These are phyloP conservation scores for Musca domestica DNA, from an alignment of 1,140 invertebrate species.

Conservation along the genomic window DNA sequence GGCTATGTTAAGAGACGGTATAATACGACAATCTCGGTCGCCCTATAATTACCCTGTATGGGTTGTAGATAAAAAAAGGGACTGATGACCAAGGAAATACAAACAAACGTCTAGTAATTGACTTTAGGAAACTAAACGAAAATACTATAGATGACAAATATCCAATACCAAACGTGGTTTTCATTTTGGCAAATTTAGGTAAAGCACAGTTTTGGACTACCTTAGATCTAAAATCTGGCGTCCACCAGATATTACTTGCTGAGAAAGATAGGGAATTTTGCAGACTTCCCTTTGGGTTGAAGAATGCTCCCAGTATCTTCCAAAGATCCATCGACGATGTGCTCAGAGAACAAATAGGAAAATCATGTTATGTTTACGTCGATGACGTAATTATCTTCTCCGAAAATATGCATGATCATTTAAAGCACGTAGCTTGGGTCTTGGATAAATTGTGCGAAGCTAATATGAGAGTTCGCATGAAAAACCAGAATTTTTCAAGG, in stretches of 20 bases:
- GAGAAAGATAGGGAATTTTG: constrained; percentile 29
- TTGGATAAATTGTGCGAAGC: constrained; percentile 7
- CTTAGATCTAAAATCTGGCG: constrained; percentile 23
- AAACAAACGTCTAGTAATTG: constrained; percentile 26
- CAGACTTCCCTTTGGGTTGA: constrained; percentile 37
- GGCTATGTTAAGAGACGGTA: no score
- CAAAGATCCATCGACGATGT: constrained; percentile 24
- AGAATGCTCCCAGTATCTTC: constrained; percentile 23
- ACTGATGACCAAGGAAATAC: constrained; percentile 6
- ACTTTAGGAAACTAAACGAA: constrained; percentile 47
- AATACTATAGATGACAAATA: constrained; percentile 26
- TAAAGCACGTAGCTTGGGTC: not conserved
- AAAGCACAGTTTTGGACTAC: constrained; percentile 18
- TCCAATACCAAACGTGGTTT: constrained; percentile 12
- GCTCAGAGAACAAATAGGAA: constrained; percentile 18
- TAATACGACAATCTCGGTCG: constrained; percentile 17
- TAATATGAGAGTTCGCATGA: constrained; percentile 7
- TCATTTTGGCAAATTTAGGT: no score
- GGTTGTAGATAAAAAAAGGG: constrained; percentile 14
- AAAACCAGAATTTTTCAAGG: constrained; percentile 54
- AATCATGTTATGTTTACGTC: constrained; percentile 22
- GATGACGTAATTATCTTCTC: constrained; percentile 26
- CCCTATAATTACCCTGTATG: constrained; percentile 28
- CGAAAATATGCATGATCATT: not conserved
- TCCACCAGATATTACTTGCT: constrained; percentile 19